Evolutionary conservation across 53 echinoderm and acorn worm genomes (phyloP).

Genomic region (Temnopleurus reevesii): DNA sequence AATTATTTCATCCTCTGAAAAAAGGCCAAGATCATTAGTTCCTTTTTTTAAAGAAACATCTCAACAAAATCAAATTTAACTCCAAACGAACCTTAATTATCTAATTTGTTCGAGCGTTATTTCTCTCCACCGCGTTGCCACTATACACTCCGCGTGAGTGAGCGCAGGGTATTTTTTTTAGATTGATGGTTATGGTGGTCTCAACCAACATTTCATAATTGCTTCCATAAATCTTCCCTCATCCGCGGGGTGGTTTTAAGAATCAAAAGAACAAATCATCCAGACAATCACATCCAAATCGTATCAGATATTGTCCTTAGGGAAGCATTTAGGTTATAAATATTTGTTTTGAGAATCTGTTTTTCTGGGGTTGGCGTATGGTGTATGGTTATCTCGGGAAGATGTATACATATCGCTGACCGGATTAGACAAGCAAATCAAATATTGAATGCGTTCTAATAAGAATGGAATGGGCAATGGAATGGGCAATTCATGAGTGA

Average conservation of each 20-base stretch:
- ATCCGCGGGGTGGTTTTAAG: conserved; percentile 25
- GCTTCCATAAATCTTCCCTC: conserved; percentile 19
- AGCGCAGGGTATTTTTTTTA: no score
- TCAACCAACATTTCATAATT: conserved; percentile 30
- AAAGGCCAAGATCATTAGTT: no score
- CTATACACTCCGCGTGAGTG: not conserved
- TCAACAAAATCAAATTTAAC: no score
- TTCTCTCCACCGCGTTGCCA: no score
- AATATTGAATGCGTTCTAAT: no score
- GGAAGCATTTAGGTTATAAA: conserved; percentile 10
- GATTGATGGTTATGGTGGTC: conserved; percentile 2
- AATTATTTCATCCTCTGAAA: no score
- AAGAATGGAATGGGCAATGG: no score
- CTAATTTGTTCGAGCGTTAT: no score
- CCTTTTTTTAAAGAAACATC: no score
- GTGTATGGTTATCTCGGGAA: not conserved
- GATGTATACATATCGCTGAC: not conserved
- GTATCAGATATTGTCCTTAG: not conserved
- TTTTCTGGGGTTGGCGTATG: not conserved
- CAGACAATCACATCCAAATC: not conserved
- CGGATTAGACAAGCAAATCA: no score
- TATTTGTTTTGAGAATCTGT: conserved; percentile 15
- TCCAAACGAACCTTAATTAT: no score
- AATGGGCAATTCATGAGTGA: no score
- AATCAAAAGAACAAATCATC: not conserved